Evolutionary conservation across 2,113 vertebrate species (phyloP), one percentile per base, ranked within the genome.

Genomic region (Lepidothrix coronata): DNA sequence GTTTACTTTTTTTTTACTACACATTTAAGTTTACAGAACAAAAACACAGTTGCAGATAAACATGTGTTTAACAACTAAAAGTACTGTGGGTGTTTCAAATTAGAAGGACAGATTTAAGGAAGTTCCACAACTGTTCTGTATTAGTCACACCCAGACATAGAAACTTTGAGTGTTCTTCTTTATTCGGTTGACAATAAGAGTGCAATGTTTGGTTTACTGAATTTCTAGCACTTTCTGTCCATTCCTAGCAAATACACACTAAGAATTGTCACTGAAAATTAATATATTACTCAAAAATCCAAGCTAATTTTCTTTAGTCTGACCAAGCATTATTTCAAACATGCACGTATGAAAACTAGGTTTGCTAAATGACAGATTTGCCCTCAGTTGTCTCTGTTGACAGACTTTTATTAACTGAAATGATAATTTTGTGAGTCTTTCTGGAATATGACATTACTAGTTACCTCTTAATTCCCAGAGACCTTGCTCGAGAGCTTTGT

Each of bases 301-400:
- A 27, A 71, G 24, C 20, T 25, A 9, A 8, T 51, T 75, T 16
- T 76, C 3, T 66, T 90, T 31, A 72, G 6, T 19, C 52, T 76
- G 46, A 35, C 6, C 12, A 6, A 80, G n/a, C 3, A 25, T n/a
- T 57, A 35, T 12, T 48, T 31, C 39, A 51, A 35, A 39, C 15
- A 11, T 23, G 4, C 3, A 14, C 5, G 2, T n/a, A 43, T 57
- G n/a, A 83, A 83, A 46, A 41, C 41, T 1, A 5, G 3, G 3
- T 51, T 86, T 78, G 8, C 39, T 65, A 18, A 9, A 19, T 33
- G 46, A 17, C 2, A 61, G 41, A 76, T 67, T 62, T 79, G 3
- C 2, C 14, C 6, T 75, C 41, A 18, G 11, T n/a, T 84, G 14
- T 35, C 11, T 75, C 35, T 66, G n/a, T 43, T 70, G 44, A 11